These are phyloP conservation scores for Gryllus bimaculatus DNA, from an alignment of 1,140 invertebrate species.

Conservation along the genomic window DNA sequence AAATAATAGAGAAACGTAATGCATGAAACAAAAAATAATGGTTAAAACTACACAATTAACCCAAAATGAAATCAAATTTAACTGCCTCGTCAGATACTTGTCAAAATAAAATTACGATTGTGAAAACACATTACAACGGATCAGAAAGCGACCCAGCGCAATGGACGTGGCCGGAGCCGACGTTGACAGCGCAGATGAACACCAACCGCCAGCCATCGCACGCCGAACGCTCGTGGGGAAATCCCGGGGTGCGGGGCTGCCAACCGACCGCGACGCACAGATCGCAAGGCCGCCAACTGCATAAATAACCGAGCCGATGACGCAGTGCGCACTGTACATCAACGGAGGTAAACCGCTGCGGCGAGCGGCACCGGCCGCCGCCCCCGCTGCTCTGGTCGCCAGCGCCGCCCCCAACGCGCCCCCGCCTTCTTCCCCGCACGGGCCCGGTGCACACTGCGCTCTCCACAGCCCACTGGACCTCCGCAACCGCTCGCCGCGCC, in stretches of 20 bases:
- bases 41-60: too few relatives aligned
- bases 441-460: neutral
- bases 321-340: neutral
- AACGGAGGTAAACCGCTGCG: slow-evolving; percentile 2
- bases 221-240: neutral
- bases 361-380: neutral
- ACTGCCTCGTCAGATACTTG: too few relatives aligned
- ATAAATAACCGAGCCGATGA: neutral
- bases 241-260: neutral
- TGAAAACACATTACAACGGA: too few relatives aligned
- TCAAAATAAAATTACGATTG: too few relatives aligned
- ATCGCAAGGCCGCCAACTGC: slow-evolving; percentile 2
- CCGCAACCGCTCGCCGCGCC: too few relatives aligned
- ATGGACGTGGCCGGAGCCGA: too few relatives aligned
- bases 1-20: too few relatives aligned
- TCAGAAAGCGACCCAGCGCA: too few relatives aligned
- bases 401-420: too few relatives aligned
- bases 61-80: too few relatives aligned
- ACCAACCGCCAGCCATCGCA: neutral
- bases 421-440: neutral
- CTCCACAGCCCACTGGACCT: neutral
- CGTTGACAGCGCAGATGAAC: neutral
- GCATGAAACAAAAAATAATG: too few relatives aligned
- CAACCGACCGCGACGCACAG: neutral
- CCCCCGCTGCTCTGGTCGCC: too few relatives aligned